These are phyloP conservation scores for Phocides pigmalion DNA, from an alignment of 1,140 invertebrate species.

Conservation along the genomic window DNA sequence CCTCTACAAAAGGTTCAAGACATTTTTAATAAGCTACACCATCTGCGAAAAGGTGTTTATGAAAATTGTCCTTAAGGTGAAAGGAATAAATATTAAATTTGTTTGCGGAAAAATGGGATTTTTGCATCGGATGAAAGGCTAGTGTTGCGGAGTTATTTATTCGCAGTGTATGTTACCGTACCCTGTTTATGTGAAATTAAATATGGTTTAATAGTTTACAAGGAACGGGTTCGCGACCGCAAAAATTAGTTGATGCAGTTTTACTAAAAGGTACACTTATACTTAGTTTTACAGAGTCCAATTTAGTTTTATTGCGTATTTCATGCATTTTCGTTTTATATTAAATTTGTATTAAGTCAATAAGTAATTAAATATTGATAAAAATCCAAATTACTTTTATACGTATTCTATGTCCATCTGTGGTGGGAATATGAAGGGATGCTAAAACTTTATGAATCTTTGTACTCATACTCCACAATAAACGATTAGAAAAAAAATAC, in stretches of 20 bases:
- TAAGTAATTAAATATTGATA: too few relatives aligned
- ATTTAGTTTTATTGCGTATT: too few relatives aligned
- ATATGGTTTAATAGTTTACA: constrained; percentile 81
- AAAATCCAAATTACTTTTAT: too few relatives aligned
- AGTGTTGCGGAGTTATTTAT: constrained; percentile 66
- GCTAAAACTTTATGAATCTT: too few relatives aligned
- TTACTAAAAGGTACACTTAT: too few relatives aligned
- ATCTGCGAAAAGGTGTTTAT: constrained; percentile 36
- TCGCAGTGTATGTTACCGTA: constrained; percentile 70
- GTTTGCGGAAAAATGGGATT: constrained; percentile 41
- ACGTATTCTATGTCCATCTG: too few relatives aligned
- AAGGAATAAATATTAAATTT: constrained; percentile 58
- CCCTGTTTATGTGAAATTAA: constrained; percentile 79
- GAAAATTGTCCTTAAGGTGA: constrained; percentile 50
- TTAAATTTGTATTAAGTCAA: too few relatives aligned
- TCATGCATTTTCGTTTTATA: too few relatives aligned
- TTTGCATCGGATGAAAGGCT: constrained; percentile 61
- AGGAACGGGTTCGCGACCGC: constrained; percentile 63
- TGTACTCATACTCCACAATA: too few relatives aligned
- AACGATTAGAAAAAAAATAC: too few relatives aligned
- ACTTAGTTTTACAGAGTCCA: too few relatives aligned
- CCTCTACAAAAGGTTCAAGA: constrained; percentile 47
- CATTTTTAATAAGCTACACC: constrained; percentile 21
- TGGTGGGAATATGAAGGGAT: too few relatives aligned
- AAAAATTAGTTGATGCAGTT: constrained; percentile 57